Percentiles rank a stretch among this genome's conserved stretches.
phyloP scores from a whole-genome alignment of 2,797 vertebrate genomes.

The Neosalanx taihuensis region DNA sequence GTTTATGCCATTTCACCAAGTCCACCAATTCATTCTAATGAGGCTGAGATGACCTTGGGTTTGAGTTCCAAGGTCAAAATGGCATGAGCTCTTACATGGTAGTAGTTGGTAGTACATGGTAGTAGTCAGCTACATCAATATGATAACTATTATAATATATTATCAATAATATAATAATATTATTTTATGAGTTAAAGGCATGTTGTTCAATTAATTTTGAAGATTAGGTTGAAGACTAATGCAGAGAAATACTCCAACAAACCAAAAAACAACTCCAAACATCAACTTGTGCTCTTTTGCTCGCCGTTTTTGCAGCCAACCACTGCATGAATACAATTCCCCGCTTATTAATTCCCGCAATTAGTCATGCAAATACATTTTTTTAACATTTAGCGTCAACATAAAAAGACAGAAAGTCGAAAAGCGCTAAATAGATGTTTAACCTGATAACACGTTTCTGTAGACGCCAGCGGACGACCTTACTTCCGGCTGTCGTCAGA shows the following conservation, averaged over 20 bases:
- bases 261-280: no score
- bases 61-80: background rate
- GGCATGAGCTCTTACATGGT: background rate
- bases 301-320: background rate
- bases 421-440: slow-evolving; percentile 24
- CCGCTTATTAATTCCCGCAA: background rate
- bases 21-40: background rate
- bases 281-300: no score
- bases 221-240: no score
- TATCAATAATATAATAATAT: no score
- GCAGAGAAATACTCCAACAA: no score
- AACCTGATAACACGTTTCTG: slow-evolving; percentile 62
- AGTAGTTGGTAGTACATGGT: background rate
- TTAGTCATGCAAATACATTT: background rate
- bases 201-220: no score
- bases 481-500: slow-evolving; percentile 46
- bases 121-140: no score
- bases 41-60: background rate
- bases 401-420: background rate
- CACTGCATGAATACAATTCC: background rate
- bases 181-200: no score
- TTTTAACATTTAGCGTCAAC: background rate
- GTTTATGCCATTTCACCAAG: no score
- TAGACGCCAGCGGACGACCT: slow-evolving; percentile 30
- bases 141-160: no score